Evolutionary conservation across 2,888 invertebrate species (phyloP), one percentile per base, ranked within the genome.

Genomic region (Sesia bembeciformis): DNA sequence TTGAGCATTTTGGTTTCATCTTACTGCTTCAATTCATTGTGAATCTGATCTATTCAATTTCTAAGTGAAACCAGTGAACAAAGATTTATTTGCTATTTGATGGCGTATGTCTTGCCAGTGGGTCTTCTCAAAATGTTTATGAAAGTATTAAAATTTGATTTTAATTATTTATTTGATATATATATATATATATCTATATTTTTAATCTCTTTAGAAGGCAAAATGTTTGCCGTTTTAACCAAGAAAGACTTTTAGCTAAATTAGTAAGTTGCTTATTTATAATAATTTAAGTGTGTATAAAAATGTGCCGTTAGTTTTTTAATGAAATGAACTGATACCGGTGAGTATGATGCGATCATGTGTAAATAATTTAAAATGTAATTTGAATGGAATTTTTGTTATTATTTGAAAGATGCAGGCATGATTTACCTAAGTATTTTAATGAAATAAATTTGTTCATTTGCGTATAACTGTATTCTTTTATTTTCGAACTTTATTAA

Each of bases 201-300:
- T 55, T 57, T 39, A 49, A 52, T 62, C 49, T 59, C 56, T 60
- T 52, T 56, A 46, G 46, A 46, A 46, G 46, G 46, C 46, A 46
- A 8, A 8, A 46, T 8, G 23, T 23, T 23, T 23, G 46, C 46
- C 8, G 23, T 46, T 46, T 46, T 81, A 84, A 81, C 77, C 80
- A 79, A 76, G 79, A 84, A 87, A 86, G 85, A 85, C 86, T 87
- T 85, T 76, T 81, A 80, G 79, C 74, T 65, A 72, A 62, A 77
- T 72, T 72, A 72, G 70, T 82, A 76, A 70, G 74, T 76, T 78
- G 79, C 81, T 77, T 82, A 82, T 83, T 84, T 82, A 83, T 81
- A 7, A 23, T 50, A 23, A 54, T 52, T 50, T 54, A 42, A 58
- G 40, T 53, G 65, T 78, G 72, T 67, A 64, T 67, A 73, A 67